Base-by-base conservation (phyloP, 2,113 vertebrate genomes). In the cattle (Bos taurus) region DNA sequence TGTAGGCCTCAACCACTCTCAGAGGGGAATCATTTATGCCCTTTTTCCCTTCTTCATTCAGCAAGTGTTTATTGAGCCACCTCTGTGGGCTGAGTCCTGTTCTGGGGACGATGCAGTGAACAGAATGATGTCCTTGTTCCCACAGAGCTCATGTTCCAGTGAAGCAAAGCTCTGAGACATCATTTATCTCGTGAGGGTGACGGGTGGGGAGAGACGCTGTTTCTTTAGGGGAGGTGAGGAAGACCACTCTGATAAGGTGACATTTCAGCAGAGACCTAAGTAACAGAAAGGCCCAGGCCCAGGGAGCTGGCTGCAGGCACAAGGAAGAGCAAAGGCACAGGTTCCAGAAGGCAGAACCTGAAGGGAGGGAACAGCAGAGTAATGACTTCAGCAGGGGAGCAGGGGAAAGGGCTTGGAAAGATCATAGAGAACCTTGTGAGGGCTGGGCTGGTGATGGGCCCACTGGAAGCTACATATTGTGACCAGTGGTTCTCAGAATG, bases 401-500 rank as follows among this genome's bases (percentile, higher is more conserved):
- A 11, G 5, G 7, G 33, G 48, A 8, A 5, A 0, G 13, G 48
- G 2, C 59, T 88, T 62, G 4, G 36, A 60, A 48, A 36, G 30
- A n/a, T 50, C 7, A 0, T 43, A 36, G 90, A 64, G 81, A 36
- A 36, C 81, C 12, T 56, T 26, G 81, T 56, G 33, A 2, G 40
- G 54, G 13, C 81, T 25, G 57, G 25, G 28, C 2, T 33, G 10
- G 25, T 0, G 0, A 7, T 1, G 0, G 26, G 33, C 2, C 0
- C 21, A 40, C 67, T 12, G 43, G 57, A 67, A 17, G 85, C 59
- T 6, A 23, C 60, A 11, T 26, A 0, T 30, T 56, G 4, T 4
- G 30, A 64, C 60, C 62, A 43, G 2, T n/a, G 14, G 16, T 8
- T 62, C 60, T 86, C 60, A 64, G 16, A 78, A 23, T 19, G 28